Evolutionary conservation across 1,140 invertebrate genomes (phyloP), one percentile per base, ranked within the genome.

Genomic region (Drosophila neocordata): DNA sequence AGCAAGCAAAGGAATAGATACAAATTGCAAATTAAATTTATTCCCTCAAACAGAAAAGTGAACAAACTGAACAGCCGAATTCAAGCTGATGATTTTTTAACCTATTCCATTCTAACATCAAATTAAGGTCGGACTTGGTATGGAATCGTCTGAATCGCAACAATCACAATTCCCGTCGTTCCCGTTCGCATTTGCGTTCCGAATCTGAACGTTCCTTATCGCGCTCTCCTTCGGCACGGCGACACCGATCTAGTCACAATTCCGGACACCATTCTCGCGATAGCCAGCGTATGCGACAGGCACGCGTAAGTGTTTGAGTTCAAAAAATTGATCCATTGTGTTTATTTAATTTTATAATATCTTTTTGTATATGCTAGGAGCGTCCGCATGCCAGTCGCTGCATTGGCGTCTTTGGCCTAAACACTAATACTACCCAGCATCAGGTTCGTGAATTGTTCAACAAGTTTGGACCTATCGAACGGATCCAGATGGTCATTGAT

Each of bases 401-500:
- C 91, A 93, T 99, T 24, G 98, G 98, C 2, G 96, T 99, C 4
- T 99, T 99, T 93, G 98, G 98, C 0, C 93, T 99, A 8, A 98
- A 96, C 88, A 95, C 98, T 7, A 96, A 97, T 85, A 99, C 98
- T 1, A 96, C 97, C 1, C 98, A 99, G 91, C 94, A 96, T 67
- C 96, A 99, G 90, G 94, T 99, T n/a, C 95, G 97, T 90, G 96
- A 98, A 73, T 96, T 99, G 52, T 99, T 99, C 91, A 95, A 95
- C 34, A 97, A 98, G 91, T 99, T 96, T 93, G 98, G 98, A 3
- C 95, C 95, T 0, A 95, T 99, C 34, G 97, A 98, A 89, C 95
- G 97, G 90, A 96, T 98, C n/a, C 96, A 98, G 93, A 95, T 99
- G 77, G 97, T 99, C 34, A 97, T 98, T 90, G 98, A 99, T 93